phyloP scores from a whole-genome alignment of 2,888 invertebrate species.

The Aleiodes alternator region DNA sequence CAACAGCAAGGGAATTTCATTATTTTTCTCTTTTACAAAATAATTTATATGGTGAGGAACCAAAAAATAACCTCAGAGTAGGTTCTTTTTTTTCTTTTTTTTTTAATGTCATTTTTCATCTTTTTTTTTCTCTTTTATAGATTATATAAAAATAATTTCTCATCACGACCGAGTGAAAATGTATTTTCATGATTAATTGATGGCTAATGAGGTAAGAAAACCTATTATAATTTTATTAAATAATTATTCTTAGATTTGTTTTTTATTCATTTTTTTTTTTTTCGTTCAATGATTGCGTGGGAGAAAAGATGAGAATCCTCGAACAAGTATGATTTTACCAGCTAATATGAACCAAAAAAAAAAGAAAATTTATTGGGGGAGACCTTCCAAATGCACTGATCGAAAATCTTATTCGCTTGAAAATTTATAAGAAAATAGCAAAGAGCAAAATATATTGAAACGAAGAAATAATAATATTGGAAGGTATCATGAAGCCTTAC shows the following conservation, averaged over 20 bases:
- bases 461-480: conserved; percentile 7
- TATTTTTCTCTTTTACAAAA: conserved; percentile 12
- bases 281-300: not conserved
- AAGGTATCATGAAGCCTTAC: not conserved
- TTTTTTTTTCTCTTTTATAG: conserved; percentile 2
- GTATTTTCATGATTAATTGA: conserved; percentile 26
- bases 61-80: conserved; percentile 22
- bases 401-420: conserved; percentile 3
- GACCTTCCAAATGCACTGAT: not conserved
- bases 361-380: not conserved
- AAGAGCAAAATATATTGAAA: not conserved
- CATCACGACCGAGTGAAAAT: conserved; percentile 32
- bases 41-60: conserved; percentile 17
- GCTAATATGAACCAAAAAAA: too few relatives aligned
- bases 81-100: not conserved
- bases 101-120: not conserved
- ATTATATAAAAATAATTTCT: conserved; percentile 43
- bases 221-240: conserved; percentile 22
- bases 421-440: not conserved
- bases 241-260: not conserved
- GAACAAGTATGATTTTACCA: too few relatives aligned
- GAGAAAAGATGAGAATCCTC: not conserved
- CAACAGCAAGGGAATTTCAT: conserved; percentile 13
- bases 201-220: conserved; percentile 33
- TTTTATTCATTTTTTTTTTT: too few relatives aligned